Base-by-base conservation (phyloP, 2,113 vertebrate species). In the Rhabdomys dilectus region DNA sequence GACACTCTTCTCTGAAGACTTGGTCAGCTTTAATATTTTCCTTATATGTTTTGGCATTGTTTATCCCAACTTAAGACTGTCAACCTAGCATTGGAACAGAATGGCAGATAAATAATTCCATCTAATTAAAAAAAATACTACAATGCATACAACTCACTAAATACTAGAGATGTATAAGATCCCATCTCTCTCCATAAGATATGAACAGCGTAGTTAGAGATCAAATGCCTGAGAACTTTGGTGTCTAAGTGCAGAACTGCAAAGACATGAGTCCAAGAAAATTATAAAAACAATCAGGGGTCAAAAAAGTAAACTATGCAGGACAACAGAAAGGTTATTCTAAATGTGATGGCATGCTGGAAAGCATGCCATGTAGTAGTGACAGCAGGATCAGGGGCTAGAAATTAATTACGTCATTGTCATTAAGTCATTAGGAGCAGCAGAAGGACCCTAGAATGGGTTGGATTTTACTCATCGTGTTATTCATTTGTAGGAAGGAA, bases 1-100 rank as follows among this genome's bases (percentile, higher is more conserved):
- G 51, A 53, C 89, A 39, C 84, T 92, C 22, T 89, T 96, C 85
- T 80, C 60, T 75, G 53, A 95, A 93, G 88, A 84, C 92, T 75
- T 96, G 88, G 77, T 88, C 96, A 93, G 73, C 95, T 92, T 91
- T 93, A 93, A 81, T 78, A 97, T 82, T 96, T 96, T 58, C 80
- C 93, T 94, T 91, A 81, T 39, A 85, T 88, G 60, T 62, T 94
- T 96, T 92, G 85, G 48, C 77, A 89, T 66, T 85, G 68, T 56
- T 93, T 81, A 92, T 95, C 77, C 85, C 73, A 93, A 91, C 58
- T 68, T 77, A 88, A 91, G 39, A 81, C 60, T 92, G 76, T 62
- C 48, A 92, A 91, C 53, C 92, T 88, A 93, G 24, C 75, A 93
- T 34, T 66, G 10, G 56, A 36, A 29, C 48, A 88, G 64, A 96